Base-by-base conservation (phyloP, 1,140 invertebrate species). In the Solenopsis fugax region DNA sequence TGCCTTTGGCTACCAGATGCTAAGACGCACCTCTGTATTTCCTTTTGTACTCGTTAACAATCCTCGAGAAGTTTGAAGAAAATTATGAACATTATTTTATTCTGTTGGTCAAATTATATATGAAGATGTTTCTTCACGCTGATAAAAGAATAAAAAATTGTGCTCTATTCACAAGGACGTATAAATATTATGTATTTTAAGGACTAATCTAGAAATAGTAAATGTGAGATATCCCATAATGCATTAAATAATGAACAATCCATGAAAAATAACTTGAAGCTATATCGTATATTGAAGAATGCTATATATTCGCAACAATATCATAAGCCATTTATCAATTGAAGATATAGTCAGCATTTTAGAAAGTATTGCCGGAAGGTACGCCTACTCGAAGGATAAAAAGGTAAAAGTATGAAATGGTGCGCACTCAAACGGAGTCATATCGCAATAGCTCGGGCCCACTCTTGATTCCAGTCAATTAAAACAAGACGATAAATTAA, bases 341-440 rank as follows among this genome's bases (percentile, higher is more conserved):
- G n/a, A 13, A 34, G n/a, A 50, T 60, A 41, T n/a, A 34, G 41
- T 50, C 41, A 67, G n/a, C 18, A 37, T 29, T 89, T 41, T 73
- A 13, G n/a, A 12, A 16, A 34, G n/a, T 89, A 89, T 52, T 76
- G 13, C 60, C 64, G 16, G 56, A 58, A 73, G 85, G 73, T 89
- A 87, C 48, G 41, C 21, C 29, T 72, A 71, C 88, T 87, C 72
- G 62, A 86, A 80, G 67, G 86, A 89, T 89, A 87, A 88, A 64
- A 52, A 56, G 16, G 45, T 65, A 52, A 29, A 76, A 64, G 52
- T 86, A 88, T n/a, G 6, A 58, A 72, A 56, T 13, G 2, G 4
- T n/a, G 73, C 73, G 88, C 82, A 52, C 65, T 62, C 56, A 65
- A 86, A 90, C 71, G 82, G 72, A 85, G 73, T 88, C 82, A 77